Evolutionary conservation across 2,888 invertebrate genomes (phyloP).

Genomic region (Pantelozetes paolii): DNA sequence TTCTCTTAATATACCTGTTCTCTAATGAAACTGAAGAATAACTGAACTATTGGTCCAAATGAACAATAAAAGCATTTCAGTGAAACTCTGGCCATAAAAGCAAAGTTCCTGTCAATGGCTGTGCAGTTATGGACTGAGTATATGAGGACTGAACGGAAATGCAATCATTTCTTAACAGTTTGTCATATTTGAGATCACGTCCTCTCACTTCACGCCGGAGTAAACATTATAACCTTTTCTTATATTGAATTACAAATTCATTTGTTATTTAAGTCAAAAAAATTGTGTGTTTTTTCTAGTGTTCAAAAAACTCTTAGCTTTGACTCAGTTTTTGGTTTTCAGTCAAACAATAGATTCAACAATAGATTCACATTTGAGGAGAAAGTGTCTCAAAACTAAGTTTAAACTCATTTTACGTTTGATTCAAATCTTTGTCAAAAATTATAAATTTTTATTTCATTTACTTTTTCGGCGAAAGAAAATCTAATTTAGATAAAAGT

Average conservation of each 20-base stretch:
- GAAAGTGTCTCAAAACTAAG: no score
- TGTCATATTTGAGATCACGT: constrained; percentile 32
- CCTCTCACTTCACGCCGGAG: constrained; percentile 18
- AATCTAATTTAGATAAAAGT: no score
- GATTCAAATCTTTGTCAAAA: no score
- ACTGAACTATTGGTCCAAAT: neutral
- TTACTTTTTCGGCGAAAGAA: no score
- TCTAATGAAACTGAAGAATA: neutral
- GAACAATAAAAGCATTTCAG: constrained; percentile 11
- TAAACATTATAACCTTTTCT: constrained; percentile 19
- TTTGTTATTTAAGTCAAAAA: neutral
- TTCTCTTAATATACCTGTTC: constrained; percentile 17
- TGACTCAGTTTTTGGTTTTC: no score
- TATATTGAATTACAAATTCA: neutral
- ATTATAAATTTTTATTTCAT: no score
- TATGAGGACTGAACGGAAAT: neutral
- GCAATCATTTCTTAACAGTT: constrained; percentile 13
- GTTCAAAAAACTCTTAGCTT: no score
- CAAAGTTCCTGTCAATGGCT: constrained; percentile 29
- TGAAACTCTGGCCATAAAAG: constrained; percentile 15
- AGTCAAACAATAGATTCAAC: no score
- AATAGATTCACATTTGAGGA: no score
- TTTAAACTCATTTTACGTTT: no score
- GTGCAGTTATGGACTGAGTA: neutral
- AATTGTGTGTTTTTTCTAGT: no score